Conservation (phyloP, 2,113 vertebrate species). For the Chaetura pelagica region DNA sequence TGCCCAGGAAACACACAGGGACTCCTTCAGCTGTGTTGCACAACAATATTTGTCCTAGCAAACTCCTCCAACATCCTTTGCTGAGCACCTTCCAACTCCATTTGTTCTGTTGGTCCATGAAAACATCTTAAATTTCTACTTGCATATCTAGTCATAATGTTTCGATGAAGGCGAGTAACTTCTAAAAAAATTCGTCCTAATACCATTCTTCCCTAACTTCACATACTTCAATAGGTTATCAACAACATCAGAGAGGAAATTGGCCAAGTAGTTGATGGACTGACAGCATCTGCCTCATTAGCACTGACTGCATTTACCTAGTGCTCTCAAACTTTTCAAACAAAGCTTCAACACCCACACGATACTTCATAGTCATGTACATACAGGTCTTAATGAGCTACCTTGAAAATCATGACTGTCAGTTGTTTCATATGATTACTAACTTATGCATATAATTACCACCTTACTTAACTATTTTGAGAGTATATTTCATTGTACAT, state of each 20-base stretch:
- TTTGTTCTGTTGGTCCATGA: neutral
- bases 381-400: neutral
- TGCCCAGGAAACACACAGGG: neutral
- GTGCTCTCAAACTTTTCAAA: neutral
- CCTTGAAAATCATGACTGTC: neutral
- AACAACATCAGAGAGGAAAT: neutral
- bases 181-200: neutral
- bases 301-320: neutral
- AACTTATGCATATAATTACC: neutral
- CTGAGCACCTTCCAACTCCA: neutral
- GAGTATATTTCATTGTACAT: neutral
- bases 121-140: neutral
- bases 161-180: neutral
- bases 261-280: neutral
- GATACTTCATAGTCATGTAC: neutral
- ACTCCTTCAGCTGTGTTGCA: neutral
- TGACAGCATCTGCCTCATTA: neutral
- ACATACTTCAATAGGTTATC: neutral
- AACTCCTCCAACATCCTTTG: neutral
- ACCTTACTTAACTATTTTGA: neutral
- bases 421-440: neutral
- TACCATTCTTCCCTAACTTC: neutral
- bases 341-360: neutral
- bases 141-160: neutral
- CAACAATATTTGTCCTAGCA: neutral